Conservation (phyloP, 2,113 vertebrate genomes). For the Micromys minutus region DNA sequence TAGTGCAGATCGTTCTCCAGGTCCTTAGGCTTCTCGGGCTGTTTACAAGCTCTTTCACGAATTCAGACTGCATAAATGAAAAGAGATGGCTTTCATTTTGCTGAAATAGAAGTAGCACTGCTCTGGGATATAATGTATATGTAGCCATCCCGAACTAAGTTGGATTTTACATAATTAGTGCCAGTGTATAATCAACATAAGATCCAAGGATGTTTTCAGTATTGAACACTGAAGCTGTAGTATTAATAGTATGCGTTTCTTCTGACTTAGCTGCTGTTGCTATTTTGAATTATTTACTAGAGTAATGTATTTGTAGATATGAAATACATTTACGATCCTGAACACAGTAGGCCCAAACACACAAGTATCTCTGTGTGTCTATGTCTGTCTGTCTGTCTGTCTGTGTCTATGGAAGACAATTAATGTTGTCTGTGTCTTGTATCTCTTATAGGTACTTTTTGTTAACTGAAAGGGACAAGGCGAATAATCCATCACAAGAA, state of each 20-base stretch:
- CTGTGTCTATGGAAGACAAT: not conserved
- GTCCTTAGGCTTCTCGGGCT: constrained; percentile 29
- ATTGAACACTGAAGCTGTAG: not conserved
- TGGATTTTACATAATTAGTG: constrained; percentile 31
- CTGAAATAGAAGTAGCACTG: constrained; percentile 84
- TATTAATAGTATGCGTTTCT: constrained; percentile 40
- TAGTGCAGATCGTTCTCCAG: constrained; percentile 8
- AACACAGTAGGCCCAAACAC: not conserved
- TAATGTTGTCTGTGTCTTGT: not conserved
- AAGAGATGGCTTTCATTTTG: constrained; percentile 73
- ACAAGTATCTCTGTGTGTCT: not conserved
- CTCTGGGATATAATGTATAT: constrained; percentile 85
- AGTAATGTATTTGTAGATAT: constrained; percentile 61
- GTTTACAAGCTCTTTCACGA: constrained; percentile 70
- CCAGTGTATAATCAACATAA: constrained; percentile 6
- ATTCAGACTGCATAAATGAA: constrained; percentile 65
- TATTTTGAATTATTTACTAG: constrained; percentile 62
- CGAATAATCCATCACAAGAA: constrained; percentile 20
- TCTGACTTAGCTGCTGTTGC: constrained; percentile 32
- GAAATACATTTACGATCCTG: constrained; percentile 35
- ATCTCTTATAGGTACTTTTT: not conserved
- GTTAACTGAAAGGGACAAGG: not conserved
- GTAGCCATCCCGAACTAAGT: constrained; percentile 80
- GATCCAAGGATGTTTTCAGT: not conserved
- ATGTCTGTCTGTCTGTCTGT: not conserved